Evolutionary conservation across 2,888 invertebrate genomes (phyloP).

Genomic region (Timema cristinae): DNA sequence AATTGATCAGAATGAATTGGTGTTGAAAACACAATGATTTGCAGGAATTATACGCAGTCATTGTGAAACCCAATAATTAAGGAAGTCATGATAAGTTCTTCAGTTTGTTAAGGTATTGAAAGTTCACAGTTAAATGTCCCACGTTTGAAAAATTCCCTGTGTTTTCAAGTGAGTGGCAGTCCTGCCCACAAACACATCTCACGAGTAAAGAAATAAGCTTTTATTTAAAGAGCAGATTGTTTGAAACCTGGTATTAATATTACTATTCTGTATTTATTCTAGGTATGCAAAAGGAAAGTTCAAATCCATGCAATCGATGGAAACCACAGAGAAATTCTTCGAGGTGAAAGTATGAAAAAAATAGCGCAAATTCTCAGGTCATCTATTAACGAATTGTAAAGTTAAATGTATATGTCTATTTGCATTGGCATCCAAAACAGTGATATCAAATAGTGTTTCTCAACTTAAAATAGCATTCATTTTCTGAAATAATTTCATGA

Average conservation of each 20-base stretch:
- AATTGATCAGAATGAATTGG: too few relatives aligned
- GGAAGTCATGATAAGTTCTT: too few relatives aligned
- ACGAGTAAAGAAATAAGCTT: neutral
- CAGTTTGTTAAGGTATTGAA: too few relatives aligned
- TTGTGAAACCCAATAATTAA: too few relatives aligned
- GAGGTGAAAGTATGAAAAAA: conserved; percentile 67
- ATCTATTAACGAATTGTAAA: neutral
- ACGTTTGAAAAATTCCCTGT: conserved; percentile 24
- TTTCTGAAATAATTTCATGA: too few relatives aligned
- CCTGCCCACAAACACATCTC: conserved; percentile 20
- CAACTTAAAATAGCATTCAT: too few relatives aligned
- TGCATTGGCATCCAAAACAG: too few relatives aligned
- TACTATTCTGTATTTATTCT: conserved; percentile 38
- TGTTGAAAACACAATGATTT: too few relatives aligned
- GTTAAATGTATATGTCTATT: too few relatives aligned
- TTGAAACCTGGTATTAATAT: neutral
- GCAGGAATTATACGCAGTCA: too few relatives aligned
- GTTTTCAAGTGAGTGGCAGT: conserved; percentile 17
- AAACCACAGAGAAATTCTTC: conserved; percentile 84
- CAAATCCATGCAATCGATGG: conserved; percentile 64
- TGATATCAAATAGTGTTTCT: too few relatives aligned
- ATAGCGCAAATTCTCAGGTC: conserved; percentile 56
- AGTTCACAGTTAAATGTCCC: too few relatives aligned
- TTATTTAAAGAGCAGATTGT: neutral
- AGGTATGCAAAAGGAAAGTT: conserved; percentile 66